Conservation (phyloP, 2,797 vertebrate species). For the Sebastiscus albofasciatus region DNA sequence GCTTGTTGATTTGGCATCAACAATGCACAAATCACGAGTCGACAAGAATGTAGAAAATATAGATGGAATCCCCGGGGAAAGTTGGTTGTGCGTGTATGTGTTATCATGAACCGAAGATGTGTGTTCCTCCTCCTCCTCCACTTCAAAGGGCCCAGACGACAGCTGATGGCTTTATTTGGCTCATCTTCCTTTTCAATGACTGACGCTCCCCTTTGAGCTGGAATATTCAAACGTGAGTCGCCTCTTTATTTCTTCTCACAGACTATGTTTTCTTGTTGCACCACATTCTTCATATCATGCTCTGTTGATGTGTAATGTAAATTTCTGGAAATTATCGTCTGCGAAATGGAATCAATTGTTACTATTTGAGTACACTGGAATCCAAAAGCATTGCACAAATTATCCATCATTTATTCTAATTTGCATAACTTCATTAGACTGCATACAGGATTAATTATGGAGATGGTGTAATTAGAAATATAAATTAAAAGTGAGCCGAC, state of each 20-base stretch:
- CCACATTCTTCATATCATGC: neutral
- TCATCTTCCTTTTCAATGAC: neutral
- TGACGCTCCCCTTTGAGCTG: constrained; percentile 4
- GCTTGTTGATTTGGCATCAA: constrained; percentile 12
- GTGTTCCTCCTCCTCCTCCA: constrained; percentile 15
- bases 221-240: neutral
- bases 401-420: neutral
- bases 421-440: constrained; percentile 4
- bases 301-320: neutral
- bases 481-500: constrained; percentile 2
- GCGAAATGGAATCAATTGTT: neutral
- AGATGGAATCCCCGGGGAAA: neutral
- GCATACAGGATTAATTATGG: constrained; percentile 22
- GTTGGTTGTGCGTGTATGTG: neutral
- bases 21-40: neutral
- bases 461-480: constrained; percentile 21
- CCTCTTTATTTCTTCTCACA: neutral
- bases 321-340: neutral
- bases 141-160: constrained; percentile 27
- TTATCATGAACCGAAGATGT: constrained; percentile 13
- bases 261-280: neutral
- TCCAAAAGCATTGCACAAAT: neutral
- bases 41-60: constrained; percentile 12
- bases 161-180: constrained; percentile 39
- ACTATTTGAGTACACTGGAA: neutral